Evolutionary conservation across 2,888 invertebrate species (phyloP).

Genomic region (Ochropleura leucogaster): DNA sequence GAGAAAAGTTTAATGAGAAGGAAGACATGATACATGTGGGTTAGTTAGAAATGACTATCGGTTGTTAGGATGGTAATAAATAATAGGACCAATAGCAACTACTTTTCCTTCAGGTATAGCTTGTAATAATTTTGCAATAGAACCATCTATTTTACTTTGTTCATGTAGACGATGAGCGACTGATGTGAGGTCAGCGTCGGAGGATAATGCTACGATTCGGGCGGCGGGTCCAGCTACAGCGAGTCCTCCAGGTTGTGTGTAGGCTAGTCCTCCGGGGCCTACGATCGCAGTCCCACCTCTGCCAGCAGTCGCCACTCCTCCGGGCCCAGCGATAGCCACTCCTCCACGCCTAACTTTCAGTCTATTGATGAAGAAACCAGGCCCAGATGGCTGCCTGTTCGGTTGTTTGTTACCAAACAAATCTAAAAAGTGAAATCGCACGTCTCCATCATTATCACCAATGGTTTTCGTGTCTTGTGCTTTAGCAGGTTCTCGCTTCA

Average conservation of each 20-base stretch:
- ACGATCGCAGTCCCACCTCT: conserved; percentile 95
- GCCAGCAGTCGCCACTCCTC: conserved; percentile 95
- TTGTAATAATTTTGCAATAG: conserved; percentile 81
- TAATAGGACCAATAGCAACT: conserved; percentile 94
- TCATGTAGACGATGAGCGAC: conserved; percentile 85
- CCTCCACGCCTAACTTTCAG: conserved; percentile 94
- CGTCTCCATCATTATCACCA: conserved; percentile 71
- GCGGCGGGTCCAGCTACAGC: conserved; percentile 95
- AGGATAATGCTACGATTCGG: conserved; percentile 92
- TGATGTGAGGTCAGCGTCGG: conserved; percentile 91
- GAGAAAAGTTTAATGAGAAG: conserved; percentile 69
- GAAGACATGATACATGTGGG: conserved; percentile 52
- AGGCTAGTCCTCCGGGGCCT: conserved; percentile 94
- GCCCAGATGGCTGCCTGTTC: conserved; percentile 84
- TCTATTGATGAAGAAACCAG: conserved; percentile 93
- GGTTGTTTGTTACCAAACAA: conserved; percentile 76
- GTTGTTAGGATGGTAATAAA: conserved; percentile 91
- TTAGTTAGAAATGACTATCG: conserved; percentile 72
- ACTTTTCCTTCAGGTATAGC: conserved; percentile 92
- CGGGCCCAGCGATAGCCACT: conserved; percentile 95
- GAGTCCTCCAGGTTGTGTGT: conserved; percentile 93
- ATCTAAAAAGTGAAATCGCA: conserved; percentile 77
- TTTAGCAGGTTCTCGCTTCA: conserved; percentile 67
- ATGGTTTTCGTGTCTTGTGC: conserved; percentile 73
- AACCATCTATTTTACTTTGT: conserved; percentile 79